These are phyloP conservation scores for Notodonta ziczac DNA, from an alignment of 2,888 invertebrate genomes.

Conservation along the genomic window DNA sequence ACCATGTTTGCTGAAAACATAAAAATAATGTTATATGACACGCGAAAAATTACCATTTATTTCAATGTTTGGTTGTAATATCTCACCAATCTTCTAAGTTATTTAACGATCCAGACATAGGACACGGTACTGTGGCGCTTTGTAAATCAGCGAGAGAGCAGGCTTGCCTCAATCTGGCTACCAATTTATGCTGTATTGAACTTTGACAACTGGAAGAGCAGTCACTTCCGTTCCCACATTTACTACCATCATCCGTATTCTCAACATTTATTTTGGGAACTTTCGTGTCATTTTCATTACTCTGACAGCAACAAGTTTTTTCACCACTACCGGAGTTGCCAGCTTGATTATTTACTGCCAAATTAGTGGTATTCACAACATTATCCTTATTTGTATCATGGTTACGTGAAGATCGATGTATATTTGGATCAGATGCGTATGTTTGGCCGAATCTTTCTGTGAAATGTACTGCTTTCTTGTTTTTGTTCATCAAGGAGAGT, in stretches of 20 bases:
- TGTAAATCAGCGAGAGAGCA: constrained; percentile 70
- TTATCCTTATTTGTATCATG: constrained; percentile 11
- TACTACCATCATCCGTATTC: constrained; percentile 25
- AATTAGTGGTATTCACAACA: constrained; percentile 38
- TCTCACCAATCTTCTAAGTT: constrained; percentile 53
- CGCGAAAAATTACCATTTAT: too few relatives aligned
- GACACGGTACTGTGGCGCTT: constrained; percentile 47
- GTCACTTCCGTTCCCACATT: constrained; percentile 21
- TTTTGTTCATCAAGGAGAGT: constrained; percentile 67
- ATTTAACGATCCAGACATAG: constrained; percentile 60
- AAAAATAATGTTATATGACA: not conserved
- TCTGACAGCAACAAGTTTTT: constrained; percentile 45
- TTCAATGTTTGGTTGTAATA: not conserved
- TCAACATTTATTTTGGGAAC: constrained; percentile 53
- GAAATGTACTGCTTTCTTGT: constrained; percentile 58
- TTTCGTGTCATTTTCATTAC: constrained; percentile 16
- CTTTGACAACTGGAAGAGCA: constrained; percentile 42
- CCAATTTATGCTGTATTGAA: constrained; percentile 63
- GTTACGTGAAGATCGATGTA: constrained; percentile 51
- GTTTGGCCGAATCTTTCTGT: constrained; percentile 57
- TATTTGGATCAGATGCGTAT: constrained; percentile 70
- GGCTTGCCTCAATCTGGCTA: constrained; percentile 64
- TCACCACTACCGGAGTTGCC: constrained; percentile 40
- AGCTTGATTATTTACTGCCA: constrained; percentile 38
- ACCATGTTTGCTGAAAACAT: constrained; percentile 52